These are phyloP conservation scores for Lacerta bilineata DNA, from an alignment of 2,797 vertebrate species.

Conservation along the genomic window DNA sequence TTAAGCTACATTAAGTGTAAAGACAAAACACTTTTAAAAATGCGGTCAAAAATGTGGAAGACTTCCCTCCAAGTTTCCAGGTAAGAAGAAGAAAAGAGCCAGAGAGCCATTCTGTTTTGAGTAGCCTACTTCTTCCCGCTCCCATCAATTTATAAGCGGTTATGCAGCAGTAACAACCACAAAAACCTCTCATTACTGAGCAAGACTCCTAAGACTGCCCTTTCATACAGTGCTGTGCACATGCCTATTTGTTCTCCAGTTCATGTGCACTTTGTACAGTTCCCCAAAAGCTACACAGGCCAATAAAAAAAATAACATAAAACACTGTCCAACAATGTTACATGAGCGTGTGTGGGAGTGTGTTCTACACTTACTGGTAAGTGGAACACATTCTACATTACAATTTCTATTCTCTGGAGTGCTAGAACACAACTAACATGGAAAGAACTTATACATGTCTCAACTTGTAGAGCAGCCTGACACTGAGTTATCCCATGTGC, in stretches of 20 bases:
- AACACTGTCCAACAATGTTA: not conserved
- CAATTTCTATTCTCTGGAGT: not conserved
- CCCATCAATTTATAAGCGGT: not conserved
- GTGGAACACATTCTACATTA: not conserved
- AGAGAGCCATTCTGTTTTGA: too few species aligned
- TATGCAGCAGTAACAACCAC: not conserved
- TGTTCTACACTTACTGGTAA: not conserved
- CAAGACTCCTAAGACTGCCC: not conserved
- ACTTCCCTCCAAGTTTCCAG: not conserved
- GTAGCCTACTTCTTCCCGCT: not conserved
- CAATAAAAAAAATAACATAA: not conserved
- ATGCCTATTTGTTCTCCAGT: slow-evolving; percentile 1
- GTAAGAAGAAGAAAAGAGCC: too few species aligned
- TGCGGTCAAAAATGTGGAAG: not conserved
- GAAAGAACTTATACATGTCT: not conserved
- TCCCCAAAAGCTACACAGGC: not conserved
- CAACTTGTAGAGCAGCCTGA: not conserved
- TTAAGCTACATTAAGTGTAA: not conserved
- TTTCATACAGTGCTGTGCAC: not conserved
- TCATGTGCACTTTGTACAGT: not conserved
- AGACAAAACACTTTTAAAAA: not conserved
- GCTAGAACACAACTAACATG: not conserved
- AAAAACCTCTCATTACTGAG: not conserved
- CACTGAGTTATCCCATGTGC: too few species aligned
- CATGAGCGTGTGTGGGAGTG: not conserved